A percentile compares a stretch with the other conserved stretches of the same genome.
Conservation (phyloP, 2,113 vertebrate species). For the Tapirus terrestris region DNA sequence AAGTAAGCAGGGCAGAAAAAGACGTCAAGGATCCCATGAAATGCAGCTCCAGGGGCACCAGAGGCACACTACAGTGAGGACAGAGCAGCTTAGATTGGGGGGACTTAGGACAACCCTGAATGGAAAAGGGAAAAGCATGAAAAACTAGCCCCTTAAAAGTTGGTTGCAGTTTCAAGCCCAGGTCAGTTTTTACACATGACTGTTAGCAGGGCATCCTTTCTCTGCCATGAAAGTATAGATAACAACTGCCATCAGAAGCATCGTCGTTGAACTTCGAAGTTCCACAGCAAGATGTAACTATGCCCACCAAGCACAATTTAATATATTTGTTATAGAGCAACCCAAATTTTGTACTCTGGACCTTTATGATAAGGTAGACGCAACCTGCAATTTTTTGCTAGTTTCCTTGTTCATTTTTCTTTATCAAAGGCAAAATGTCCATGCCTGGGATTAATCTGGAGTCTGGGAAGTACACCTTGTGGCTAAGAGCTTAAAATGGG, state of each 20-base stretch:
- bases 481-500: neutral
- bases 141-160: neutral
- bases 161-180: neutral
- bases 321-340: neutral
- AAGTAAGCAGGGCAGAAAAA: neutral
- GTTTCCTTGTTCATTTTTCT: slow-evolving; percentile 28
- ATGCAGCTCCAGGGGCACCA: no score
- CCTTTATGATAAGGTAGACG: neutral
- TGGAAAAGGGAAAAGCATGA: neutral
- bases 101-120: neutral
- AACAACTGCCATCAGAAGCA: neutral
- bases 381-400: neutral
- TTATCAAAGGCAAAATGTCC: slow-evolving; percentile 5
- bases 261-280: neutral
- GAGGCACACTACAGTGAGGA: neutral
- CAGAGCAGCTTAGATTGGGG: neutral
- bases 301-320: neutral
- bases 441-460: neutral
- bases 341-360: neutral
- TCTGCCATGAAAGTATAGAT: neutral
- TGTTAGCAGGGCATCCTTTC: neutral
- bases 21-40: neutral
- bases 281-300: neutral
- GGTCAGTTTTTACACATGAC: neutral
- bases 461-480: neutral